Evolutionary conservation across 2,797 vertebrate species (phyloP), one percentile per base, ranked within the genome.

Genomic region (Kryptopterus vitreolus): DNA sequence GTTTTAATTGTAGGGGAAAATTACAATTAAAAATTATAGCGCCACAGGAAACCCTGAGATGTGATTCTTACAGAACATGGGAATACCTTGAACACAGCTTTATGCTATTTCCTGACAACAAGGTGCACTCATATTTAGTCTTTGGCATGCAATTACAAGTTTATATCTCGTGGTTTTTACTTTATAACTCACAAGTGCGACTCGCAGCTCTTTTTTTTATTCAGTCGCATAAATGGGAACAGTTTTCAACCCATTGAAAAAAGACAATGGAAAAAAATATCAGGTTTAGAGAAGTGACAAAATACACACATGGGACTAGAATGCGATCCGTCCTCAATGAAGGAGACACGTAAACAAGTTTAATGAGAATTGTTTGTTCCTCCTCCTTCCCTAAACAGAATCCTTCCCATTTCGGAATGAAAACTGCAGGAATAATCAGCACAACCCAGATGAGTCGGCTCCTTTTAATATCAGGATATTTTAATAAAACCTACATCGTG

Each of bases 251-350:
- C 33, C 18, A 20, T 66, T 71, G 35, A 70, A 63, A 31, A n/a
- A 29, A 48, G 7, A 7, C 1, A 6, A 13, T 15, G 3, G 6
- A 12, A 66, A 31, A 20, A 22, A n/a, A 53, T 11, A 7, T 15
- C 52, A 16, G 11, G 11, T 53, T 35, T n/a, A 24, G 70, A n/a
- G 12, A 59, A 48, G 22, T 53, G 18, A 70, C 46, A 24, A 31
- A 92, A 89, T 84, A 90, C 91, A 86, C 88, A 75, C 2, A 24
- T 62, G 18, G 82, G 9, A 48, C 85, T 50, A 22, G 61, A 78
- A 75, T 59, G 53, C 77, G 58, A 33, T 66, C 53, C 66, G 79
- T 81, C 52, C 65, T 79, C 76, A 38, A 65, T 81, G 35, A 57
- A 2, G 65, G 79, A 84, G 80, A 81, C 58, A 38, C 76, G 82